Evolutionary conservation across 2,888 invertebrate species (phyloP).

Genomic region (Sericinus montela): DNA sequence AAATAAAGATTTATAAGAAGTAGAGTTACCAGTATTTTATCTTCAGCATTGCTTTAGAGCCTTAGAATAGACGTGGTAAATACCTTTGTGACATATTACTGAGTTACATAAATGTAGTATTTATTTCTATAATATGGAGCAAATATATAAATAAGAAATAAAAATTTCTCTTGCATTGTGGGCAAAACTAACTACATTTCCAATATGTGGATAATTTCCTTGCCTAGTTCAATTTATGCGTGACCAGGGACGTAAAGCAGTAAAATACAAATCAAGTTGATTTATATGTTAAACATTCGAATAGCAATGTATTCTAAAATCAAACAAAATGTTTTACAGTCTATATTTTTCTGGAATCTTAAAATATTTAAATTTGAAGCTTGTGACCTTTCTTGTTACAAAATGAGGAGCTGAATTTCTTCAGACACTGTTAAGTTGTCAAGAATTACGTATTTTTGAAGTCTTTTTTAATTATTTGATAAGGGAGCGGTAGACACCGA

Average conservation of each 20-base stretch:
- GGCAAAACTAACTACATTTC: constrained; percentile 17
- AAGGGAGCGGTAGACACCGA: too few species aligned
- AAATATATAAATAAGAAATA: background rate
- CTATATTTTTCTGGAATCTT: constrained; percentile 13
- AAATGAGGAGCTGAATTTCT: too few species aligned
- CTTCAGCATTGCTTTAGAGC: too few species aligned
- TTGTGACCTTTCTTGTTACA: background rate
- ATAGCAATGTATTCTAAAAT: constrained; percentile 26
- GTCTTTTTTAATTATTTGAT: too few species aligned
- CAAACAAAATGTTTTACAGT: constrained; percentile 18
- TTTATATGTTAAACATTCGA: constrained; percentile 35
- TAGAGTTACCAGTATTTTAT: too few species aligned
- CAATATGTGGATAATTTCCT: constrained; percentile 43
- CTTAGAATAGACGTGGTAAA: too few species aligned
- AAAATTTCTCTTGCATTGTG: constrained; percentile 7
- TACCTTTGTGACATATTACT: too few species aligned
- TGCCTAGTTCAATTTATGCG: constrained; percentile 48
- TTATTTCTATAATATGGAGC: background rate
- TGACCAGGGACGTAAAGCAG: constrained; percentile 43
- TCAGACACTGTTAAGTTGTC: too few species aligned
- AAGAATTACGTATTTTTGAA: too few species aligned
- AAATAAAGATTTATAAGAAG: too few species aligned
- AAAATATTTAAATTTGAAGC: constrained; percentile 4
- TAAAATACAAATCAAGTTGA: constrained; percentile 55
- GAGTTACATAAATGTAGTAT: too few species aligned